Evolutionary conservation across 2,888 invertebrate species (phyloP), one percentile per base, ranked within the genome.

Genomic region (Eupeodes luniger): DNA sequence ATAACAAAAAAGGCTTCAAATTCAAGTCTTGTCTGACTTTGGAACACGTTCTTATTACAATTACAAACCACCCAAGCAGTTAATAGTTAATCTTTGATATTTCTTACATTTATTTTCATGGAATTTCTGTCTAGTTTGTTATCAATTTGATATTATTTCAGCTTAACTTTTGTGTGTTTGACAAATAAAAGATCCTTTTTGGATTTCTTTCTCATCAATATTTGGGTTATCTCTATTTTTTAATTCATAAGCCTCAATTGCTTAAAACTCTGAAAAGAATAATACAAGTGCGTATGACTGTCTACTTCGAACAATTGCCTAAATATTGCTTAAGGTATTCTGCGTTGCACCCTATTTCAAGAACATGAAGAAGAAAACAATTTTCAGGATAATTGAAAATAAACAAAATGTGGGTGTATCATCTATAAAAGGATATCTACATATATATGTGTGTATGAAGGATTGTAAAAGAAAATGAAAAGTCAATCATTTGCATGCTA

Each of bases 381-480:
- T 67, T 87, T 76, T 74, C 36, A 57, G 51, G 76, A 69, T 84
- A 84, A 87, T 87, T 83, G 76, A 87, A 87, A 87, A 67, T 77
- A 87, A 87, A 87, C 80, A 87, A 59, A 64, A 66, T 76, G 59
- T 62, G 70, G 83, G 83, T 57, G 66, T 49, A 16, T 27, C 1
- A 9, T 40, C 40, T 40, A 40, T 40, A 40, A 40, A 40, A 40
- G 9, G 40, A 40, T 40, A 40, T 40, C 6, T 40, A 40, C 2
- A 40, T 1, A 40, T 40, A 0, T 40, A 5, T 40, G 40, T 5
- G 1, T 40, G 1, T 40, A 6, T 36, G 5, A 7, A 40, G 9
- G 9, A 4, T 27, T 27, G 1, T 2, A 64, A 62, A 61, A 78
- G 74, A 78, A 62, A 57, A 64, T 9, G 40, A 36, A 70, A 86